Percentiles rank a stretch among this genome's conserved stretches.
Conservation (phyloP, 2,797 vertebrate species). For the Harpagifer antarcticus region DNA sequence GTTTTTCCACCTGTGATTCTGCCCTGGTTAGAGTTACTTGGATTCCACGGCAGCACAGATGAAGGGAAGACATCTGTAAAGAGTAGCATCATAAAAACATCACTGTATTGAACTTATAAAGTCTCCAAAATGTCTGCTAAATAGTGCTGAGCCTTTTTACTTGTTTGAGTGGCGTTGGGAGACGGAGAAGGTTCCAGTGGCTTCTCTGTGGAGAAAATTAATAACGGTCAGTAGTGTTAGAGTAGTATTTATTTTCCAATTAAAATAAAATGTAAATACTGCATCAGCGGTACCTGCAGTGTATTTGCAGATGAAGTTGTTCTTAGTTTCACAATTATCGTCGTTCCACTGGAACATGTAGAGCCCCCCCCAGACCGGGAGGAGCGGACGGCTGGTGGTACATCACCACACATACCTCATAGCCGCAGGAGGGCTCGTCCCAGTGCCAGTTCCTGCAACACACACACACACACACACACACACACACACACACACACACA, state of each 20-base stretch:
- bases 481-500: too few relatives aligned
- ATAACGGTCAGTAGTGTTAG: neutral
- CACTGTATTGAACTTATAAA: neutral
- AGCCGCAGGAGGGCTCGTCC: conserved; percentile 96
- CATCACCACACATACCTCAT: conserved; percentile 96
- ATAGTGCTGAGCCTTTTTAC: conserved; percentile 55
- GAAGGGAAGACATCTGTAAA: conserved; percentile 73
- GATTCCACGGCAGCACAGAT: conserved; percentile 68
- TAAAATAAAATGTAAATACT: neutral
- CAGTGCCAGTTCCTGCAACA: conserved; percentile 93
- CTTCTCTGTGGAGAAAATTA: conserved; percentile 70
- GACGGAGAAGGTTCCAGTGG: conserved; percentile 50
- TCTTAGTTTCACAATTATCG: conserved; percentile 95
- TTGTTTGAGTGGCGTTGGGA: conserved; percentile 76
- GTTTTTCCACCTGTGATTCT: conserved; percentile 64
- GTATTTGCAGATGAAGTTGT: conserved; percentile 99
- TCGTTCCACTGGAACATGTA: conserved; percentile 99
- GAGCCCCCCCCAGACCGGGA: conserved; percentile 83
- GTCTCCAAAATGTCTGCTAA: neutral
- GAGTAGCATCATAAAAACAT: conserved; percentile 13
- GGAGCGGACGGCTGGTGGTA: conserved; percentile 96
- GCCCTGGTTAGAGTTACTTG: conserved; percentile 71
- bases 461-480: conserved; percentile 1
- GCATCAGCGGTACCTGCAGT: conserved; percentile 82
- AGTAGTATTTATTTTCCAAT: neutral